Evolutionary conservation across 92 coral and sea anemone species (phyloP), one percentile per base, ranked within the genome.

Genomic region (Galaxea fascicularis): DNA sequence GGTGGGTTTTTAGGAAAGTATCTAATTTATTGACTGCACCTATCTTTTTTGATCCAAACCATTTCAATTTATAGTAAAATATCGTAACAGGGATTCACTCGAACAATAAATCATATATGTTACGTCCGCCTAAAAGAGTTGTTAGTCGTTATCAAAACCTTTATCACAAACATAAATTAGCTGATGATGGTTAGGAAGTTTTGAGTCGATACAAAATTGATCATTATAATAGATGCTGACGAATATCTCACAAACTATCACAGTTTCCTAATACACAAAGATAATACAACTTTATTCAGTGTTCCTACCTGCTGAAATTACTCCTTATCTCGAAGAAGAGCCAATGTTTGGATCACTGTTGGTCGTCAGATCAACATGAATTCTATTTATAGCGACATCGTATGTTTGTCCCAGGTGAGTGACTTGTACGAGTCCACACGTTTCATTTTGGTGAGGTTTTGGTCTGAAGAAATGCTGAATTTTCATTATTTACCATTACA

Each of bases 241-340:
- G 22, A 44, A 60, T 18, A 59, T 22, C 3, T 17, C 8, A 10
- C 15, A 24, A 4, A 9, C 22, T 15, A 70, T 41, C 26, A 39
- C 21, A 8, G 4, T 26, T 75, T 31, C 24, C 49, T 59, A 22
- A 4, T 15, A 14, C 58, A 26, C 22, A 31, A 76, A 15, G 10
- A 77, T 39, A 28, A 31, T 24, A 60, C 58, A 8, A 26, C 41
- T 77, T 25, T 39, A 39, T 77, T 77, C n/a, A n/a, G n/a, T 39
- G 54, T 27, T 30, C 10, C 71, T 21, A 20, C 17, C 24, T 60
- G 45, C 60, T 44, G 28, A 60, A 45, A 59, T 41, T 35, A 39
- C 28, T 12, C 4, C 25, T 39, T 39, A 77, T 77, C 82, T 76
- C 21, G 9, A 44, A 39, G 21, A 14, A 54, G 62, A 3, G 12